Evolutionary conservation across 2,113 vertebrate species (phyloP), one percentile per base, ranked within the genome.

Genomic region (Entelurus aequoreus): DNA sequence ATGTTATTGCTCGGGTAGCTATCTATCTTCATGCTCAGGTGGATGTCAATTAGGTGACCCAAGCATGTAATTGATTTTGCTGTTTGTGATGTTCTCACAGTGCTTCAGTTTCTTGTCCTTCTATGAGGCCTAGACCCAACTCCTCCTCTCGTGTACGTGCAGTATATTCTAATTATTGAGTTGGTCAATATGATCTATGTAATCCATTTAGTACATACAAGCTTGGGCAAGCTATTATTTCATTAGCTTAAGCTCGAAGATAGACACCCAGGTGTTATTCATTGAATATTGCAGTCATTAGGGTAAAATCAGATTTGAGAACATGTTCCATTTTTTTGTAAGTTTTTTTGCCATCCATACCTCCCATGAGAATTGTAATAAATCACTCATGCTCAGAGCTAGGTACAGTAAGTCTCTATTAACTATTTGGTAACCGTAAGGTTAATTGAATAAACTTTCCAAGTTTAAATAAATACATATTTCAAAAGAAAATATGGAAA

Each of bases 21-120:
- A 83, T 86, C 79, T 82, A 63, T 82, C 84, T 88, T 87, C 83
- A 86, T 87, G 85, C 86, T 66, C 74, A 80, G 78, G 72, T 86
- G 83, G 84, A 74, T 89, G 90, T 88, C 88, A 90, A 88, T 90
- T 89, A 88, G 80, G 82, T 82, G 86, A 89, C 64, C 80, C 84
- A 81, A 79, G 62, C 89, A 88, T 90, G 90, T 90, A 88, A 90
- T 89, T 87, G 89, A 91, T 89, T 91, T 89, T 87, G 35, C 68
- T 75, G 72, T 81, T 86, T 84, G 69, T 81, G 82, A 78, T 71
- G 71, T 63, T 75, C 44, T 71, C 69, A 71, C 65, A 54, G 46
- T 14, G 13, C 48, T 67, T 47, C 60, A 10, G 21, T 78, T 62
- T 65, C 59, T 69, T 62, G 65, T 65, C 72, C 75, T 65, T 63